Conservation (phyloP, 2,113 vertebrate species). For the Lepus americanus region DNA sequence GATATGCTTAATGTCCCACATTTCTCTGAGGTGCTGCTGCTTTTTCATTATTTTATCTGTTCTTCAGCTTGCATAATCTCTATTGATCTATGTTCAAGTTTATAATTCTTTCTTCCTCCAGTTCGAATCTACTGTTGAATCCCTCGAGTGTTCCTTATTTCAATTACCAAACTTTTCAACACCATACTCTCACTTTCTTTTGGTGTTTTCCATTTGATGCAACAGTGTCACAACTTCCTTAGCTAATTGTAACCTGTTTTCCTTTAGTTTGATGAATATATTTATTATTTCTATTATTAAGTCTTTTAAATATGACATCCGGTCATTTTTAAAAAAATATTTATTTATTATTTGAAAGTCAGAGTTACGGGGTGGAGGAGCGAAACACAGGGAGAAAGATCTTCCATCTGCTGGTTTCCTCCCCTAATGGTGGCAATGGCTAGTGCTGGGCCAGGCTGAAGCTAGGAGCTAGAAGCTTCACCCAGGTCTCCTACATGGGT, state of each 20-base stretch:
- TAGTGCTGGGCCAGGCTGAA: too few species aligned
- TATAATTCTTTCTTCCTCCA: neutral
- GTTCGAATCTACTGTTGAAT: neutral
- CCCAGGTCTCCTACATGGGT: too few species aligned
- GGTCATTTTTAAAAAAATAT: neutral
- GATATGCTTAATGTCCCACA: neutral
- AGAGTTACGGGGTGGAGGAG: too few species aligned
- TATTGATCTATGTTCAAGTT: neutral
- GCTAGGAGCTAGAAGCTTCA: too few species aligned
- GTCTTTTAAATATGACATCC: neutral
- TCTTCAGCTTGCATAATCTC: neutral
- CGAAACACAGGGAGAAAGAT: too few species aligned
- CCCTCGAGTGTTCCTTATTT: neutral
- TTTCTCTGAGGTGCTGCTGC: neutral
- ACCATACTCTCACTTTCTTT: neutral
- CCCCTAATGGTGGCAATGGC: too few species aligned
- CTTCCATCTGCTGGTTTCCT: too few species aligned
- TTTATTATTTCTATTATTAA: neutral
- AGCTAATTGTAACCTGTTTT: neutral
- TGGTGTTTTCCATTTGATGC: neutral
- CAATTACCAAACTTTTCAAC: neutral
- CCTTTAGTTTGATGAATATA: neutral
- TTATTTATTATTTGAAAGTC: too few species aligned
- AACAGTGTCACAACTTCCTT: neutral
- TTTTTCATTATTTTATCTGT: neutral